Evolutionary conservation across 2,888 invertebrate species (phyloP).

Genomic region (Aphodius granarius): DNA sequence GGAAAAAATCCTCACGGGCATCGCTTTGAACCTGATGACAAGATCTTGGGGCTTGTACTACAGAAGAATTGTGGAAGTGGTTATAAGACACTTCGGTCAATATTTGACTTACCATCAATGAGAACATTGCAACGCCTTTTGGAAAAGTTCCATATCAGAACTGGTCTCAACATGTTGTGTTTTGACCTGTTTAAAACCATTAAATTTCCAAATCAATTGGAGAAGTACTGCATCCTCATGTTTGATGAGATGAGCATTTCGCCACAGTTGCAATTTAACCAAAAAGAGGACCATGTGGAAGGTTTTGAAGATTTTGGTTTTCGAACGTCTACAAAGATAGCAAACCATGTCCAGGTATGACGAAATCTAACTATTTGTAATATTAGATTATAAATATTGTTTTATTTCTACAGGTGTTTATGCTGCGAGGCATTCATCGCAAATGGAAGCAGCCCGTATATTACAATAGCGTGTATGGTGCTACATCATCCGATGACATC

Average conservation of each 20-base stretch:
- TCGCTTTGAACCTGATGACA: conserved; percentile 12
- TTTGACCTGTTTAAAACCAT: conserved; percentile 10
- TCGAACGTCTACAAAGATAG: background rate
- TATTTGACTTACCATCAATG: conserved; percentile 20
- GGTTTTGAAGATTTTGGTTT: too few relatives aligned
- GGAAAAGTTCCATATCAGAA: too few relatives aligned
- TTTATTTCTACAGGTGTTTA: conserved; percentile 16
- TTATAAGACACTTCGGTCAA: conserved; percentile 15
- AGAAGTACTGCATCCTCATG: conserved; percentile 26
- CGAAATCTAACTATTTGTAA: too few relatives aligned
- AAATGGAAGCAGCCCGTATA: conserved; percentile 28
- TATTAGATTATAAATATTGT: conserved; percentile 12
- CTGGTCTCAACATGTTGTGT: conserved; percentile 11
- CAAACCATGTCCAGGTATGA: too few relatives aligned
- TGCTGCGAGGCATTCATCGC: background rate
- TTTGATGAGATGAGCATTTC: conserved; percentile 28
- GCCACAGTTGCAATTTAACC: background rate
- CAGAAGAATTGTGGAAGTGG: conserved; percentile 23
- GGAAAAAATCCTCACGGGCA: conserved; percentile 11
- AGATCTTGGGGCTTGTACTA: background rate
- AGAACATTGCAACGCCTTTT: conserved; percentile 13
- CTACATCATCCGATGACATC: background rate
- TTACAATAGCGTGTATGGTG: conserved; percentile 23
- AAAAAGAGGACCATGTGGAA: too few relatives aligned
- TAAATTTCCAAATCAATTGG: conserved; percentile 18